Evolutionary conservation across 2,888 invertebrate genomes (phyloP).

Genomic region (Copidosoma aretas): DNA sequence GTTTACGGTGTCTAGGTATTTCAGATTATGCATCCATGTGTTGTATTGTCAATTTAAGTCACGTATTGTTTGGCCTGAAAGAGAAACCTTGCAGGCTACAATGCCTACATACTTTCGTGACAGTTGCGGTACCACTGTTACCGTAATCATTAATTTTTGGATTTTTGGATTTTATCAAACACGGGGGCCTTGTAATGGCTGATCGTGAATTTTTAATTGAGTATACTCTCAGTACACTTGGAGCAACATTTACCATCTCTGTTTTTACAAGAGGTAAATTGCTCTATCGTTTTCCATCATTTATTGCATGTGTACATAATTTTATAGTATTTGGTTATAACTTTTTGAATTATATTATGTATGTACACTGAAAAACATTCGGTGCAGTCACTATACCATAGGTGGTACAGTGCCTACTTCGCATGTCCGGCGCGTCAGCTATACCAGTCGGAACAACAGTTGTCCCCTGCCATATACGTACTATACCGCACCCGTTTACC

Average conservation of each 20-base stretch:
- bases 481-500: too few species aligned
- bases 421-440: too few species aligned
- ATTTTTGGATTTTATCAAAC: slow-evolving; percentile 10
- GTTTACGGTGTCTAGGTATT: background rate
- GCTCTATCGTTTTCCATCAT: too few species aligned
- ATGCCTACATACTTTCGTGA: background rate
- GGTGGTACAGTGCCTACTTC: too few species aligned
- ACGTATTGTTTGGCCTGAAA: background rate
- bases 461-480: too few species aligned
- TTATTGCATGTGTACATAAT: too few species aligned
- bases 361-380: too few species aligned
- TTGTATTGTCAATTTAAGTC: background rate
- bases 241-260: slow-evolving; percentile 1
- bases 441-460: too few species aligned
- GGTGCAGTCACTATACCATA: too few species aligned
- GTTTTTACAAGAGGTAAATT: slow-evolving; percentile 20
- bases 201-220: slow-evolving; percentile 14
- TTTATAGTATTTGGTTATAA: too few species aligned
- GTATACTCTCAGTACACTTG: background rate
- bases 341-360: too few species aligned
- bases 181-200: background rate
- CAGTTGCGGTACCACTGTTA: background rate
- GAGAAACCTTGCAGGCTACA: background rate
- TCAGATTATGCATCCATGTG: slow-evolving; percentile 10
- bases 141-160: slow-evolving; percentile 19